Conservation (phyloP, 2,113 vertebrate species). For the Lipotes vexillifer region DNA sequence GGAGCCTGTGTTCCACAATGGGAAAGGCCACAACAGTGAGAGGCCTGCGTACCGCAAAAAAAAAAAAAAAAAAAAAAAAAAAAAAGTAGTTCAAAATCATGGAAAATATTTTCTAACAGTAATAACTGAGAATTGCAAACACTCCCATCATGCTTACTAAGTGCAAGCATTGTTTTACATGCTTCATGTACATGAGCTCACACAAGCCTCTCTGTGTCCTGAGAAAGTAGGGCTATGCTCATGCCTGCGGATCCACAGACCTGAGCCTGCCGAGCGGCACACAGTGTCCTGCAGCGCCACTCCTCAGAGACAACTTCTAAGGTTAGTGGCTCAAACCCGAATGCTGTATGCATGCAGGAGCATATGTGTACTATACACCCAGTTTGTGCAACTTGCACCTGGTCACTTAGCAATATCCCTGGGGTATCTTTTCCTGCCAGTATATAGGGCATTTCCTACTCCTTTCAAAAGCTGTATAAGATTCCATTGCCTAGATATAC, state of each 20-base stretch:
- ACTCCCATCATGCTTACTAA: background rate
- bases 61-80: too few relatives aligned
- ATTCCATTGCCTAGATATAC: background rate
- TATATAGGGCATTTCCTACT: background rate
- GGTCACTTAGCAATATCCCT: too few relatives aligned
- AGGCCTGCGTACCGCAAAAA: too few relatives aligned
- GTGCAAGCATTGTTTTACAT: rapidly evolving
- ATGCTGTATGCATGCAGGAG: too few relatives aligned
- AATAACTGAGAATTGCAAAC: background rate
- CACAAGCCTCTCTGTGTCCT: background rate
- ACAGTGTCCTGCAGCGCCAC: background rate
- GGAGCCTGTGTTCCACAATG: too few relatives aligned
- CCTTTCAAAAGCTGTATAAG: background rate
- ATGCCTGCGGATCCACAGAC: too few relatives aligned
- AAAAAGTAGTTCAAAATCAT: background rate
- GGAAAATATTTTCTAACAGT: background rate
- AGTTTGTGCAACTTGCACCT: too few relatives aligned
- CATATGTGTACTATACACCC: rapidly evolving
- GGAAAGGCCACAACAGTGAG: too few relatives aligned
- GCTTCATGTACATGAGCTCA: background rate
- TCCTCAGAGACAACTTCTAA: background rate
- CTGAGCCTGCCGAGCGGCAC: background rate
- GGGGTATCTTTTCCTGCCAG: background rate
- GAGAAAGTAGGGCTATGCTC: background rate
- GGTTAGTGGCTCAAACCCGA: too few relatives aligned